Conservation (phyloP, 2,113 vertebrate species). For the Burhinus oedicnemus region DNA sequence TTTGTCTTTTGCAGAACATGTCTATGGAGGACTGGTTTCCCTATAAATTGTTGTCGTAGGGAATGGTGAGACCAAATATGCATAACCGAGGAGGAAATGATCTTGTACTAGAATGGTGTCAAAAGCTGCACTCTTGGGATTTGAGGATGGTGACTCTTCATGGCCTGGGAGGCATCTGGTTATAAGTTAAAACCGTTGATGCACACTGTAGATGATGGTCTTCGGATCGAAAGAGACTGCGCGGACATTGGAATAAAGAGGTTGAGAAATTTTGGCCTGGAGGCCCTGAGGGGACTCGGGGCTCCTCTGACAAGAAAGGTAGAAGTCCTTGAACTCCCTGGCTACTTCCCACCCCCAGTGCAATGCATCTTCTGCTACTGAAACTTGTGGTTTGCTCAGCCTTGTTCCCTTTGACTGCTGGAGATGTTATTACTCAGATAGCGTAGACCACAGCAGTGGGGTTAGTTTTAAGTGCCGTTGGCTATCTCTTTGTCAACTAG, state of each 20-base stretch:
- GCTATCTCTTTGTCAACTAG: background rate
- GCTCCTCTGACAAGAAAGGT: background rate
- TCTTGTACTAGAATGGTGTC: background rate
- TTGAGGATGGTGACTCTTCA: background rate
- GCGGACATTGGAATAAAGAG: background rate
- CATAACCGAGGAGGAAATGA: background rate
- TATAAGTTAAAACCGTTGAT: background rate
- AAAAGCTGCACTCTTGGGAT: background rate
- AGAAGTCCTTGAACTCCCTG: background rate
- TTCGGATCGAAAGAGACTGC: background rate
- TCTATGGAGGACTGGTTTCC: background rate
- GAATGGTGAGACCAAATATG: background rate
- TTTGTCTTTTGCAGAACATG: background rate
- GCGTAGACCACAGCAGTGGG: background rate
- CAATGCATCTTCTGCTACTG: background rate
- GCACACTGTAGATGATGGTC: rapidly evolving
- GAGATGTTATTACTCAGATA: background rate
- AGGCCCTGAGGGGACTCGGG: background rate
- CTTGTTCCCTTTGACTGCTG: background rate
- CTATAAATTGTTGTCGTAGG: background rate
- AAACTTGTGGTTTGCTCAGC: background rate
- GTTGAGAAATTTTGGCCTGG: background rate
- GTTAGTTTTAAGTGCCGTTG: background rate
- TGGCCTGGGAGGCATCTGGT: background rate
- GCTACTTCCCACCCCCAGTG: background rate